Evolutionary conservation across 2,888 invertebrate species (phyloP), one percentile per base, ranked within the genome.

Genomic region (Parelbella ahira): DNA sequence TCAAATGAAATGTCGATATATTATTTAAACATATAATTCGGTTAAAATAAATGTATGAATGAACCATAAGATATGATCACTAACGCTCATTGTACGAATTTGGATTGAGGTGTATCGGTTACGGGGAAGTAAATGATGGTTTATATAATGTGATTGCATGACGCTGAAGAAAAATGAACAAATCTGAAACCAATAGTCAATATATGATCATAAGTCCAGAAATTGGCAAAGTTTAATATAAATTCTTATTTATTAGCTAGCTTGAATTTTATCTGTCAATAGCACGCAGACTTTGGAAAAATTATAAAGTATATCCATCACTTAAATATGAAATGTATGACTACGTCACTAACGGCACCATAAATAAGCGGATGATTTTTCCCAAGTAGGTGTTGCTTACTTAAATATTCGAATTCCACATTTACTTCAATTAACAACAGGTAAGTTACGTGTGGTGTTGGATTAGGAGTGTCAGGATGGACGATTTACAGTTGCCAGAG

Each of bases 381-480:
- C n/a, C n/a, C n/a, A n/a, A n/a, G n/a, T n/a, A n/a, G n/a, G 25
- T n/a, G 27, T 37, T 5, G 37, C 37, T 13, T 13, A n/a, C 19
- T 25, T 10, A 9, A 28, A 33, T 30, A n/a, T n/a, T n/a, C n/a
- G 24, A 20, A 32, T 54, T 65, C 62, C 55, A 56, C 77, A 75
- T 81, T 81, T 81, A 81, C 80, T 79, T 78, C 79, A 69, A 51
- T 62, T 49, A 51, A 50, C 45, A 56, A 53, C 56, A 66, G 54
- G 56, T 61, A 68, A 51, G 41, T 34, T 25, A 39, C 37, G 52
- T 67, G 68, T 77, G 72, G 70, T 65, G 80, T 74, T 76, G 59
- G 78, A 79, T 77, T 69, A 62, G 43, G 76, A 72, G 74, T 83
- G 86, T 63, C 56, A 68, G 70, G 56, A 81, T 67, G 74, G 83